Base-by-base conservation (phyloP, 2,797 vertebrate species). In the Cetoscarus ocellatus region DNA sequence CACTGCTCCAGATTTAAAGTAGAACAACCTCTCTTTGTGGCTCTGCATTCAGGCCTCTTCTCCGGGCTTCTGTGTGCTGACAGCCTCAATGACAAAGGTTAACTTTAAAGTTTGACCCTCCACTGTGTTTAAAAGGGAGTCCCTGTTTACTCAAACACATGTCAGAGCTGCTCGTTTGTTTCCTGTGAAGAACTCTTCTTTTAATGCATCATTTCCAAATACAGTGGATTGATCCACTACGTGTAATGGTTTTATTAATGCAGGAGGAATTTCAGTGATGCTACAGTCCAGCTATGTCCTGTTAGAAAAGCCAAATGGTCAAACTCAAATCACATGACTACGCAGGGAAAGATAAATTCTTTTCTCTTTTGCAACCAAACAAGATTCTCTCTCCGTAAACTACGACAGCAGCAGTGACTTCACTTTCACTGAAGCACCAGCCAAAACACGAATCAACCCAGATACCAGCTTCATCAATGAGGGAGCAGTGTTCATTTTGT, bases 1-100 rank as follows among this genome's bases (percentile, higher is more conserved):
- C 71, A 3, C 6, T 56, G 83, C 83, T 87, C 86, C 74, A 78
- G 59, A 87, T 86, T 75, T 36, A 61, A 83, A 83, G 34, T 77
- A 17, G 77, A 85, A 60, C 73, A 69, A 18, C 63, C 58, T 69
- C 53, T 42, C 19, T 73, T 53, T 80, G 53, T 67, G 35, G 0
- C 8, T 61, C 14, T 44, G 10, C 65, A 14, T 12, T 7, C 58
- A 55, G 39, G 54, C 66, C 40, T 65, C 40, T 51, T 49, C 63
- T 71, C 51, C 18, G 11, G 19, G 38, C 38, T 53, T 40, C 50
- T 27, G 27, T 27, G 27, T 27, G 27, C 44, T 19, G 49, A 42
- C 67, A 54, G 10, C 49, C 62, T 70, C 57, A 61, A 57, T 36
- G 17, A 52, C 42, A 10, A 58, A 58, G 70, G 70, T 77, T 48